These are phyloP conservation scores for Coremacera marginata DNA, from an alignment of 2,888 invertebrate species.

Conservation along the genomic window DNA sequence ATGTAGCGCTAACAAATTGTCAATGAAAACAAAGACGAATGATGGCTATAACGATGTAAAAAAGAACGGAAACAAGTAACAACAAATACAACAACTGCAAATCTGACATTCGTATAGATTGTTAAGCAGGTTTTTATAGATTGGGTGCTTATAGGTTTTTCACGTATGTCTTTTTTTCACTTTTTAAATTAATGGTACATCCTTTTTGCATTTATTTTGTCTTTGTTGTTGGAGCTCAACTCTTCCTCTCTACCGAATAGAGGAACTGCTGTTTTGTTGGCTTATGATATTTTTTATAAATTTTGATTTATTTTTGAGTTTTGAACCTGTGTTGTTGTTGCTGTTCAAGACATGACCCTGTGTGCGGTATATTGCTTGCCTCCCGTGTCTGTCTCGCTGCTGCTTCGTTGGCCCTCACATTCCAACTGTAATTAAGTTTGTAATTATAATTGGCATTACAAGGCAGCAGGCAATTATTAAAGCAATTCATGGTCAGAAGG, in stretches of 20 bases:
- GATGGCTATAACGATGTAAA: neutral
- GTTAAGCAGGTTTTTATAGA: neutral
- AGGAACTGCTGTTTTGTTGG: neutral
- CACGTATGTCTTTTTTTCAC: neutral
- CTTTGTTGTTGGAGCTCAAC: neutral
- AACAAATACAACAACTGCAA: neutral
- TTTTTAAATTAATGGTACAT: constrained; percentile 25
- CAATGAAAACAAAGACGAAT: constrained; percentile 35
- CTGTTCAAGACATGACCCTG: neutral
- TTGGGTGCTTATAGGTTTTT: neutral
- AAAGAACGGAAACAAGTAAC: neutral
- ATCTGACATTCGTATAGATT: constrained; percentile 1
- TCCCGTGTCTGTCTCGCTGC: neutral
- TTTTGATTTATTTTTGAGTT: neutral
- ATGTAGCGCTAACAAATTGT: constrained; percentile 45
- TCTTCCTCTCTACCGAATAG: neutral
- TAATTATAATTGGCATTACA: constrained; percentile 47
- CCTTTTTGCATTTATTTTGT: neutral
- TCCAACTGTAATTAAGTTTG: constrained; percentile 45
- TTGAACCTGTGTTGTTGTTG: no score
- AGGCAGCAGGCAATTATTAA: constrained; percentile 39
- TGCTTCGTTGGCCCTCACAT: neutral
- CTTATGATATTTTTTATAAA: neutral
- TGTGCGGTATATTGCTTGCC: neutral
- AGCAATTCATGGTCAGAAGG: constrained; percentile 39